Evolutionary conservation across 1,140 invertebrate genomes (phyloP).

Genomic region (Dryas iulia): DNA sequence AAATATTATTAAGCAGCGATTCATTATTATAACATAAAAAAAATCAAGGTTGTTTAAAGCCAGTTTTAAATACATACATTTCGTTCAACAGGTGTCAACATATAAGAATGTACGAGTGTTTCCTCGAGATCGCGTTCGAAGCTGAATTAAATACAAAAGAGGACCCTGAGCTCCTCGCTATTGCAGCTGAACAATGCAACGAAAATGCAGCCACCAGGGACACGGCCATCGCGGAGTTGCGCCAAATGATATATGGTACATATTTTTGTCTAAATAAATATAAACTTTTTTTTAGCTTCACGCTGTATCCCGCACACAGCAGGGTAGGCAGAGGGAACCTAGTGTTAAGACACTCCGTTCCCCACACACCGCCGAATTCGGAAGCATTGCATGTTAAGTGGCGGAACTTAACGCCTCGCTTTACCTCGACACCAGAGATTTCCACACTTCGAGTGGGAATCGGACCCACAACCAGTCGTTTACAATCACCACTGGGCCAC

Average conservation of each 20-base stretch:
- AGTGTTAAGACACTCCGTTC: neutral
- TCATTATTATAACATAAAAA: neutral
- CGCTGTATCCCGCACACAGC: neutral
- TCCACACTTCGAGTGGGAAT: no score
- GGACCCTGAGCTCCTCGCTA: constrained; percentile 52
- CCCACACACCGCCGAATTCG: neutral
- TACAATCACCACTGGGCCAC: no score
- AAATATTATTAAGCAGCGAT: neutral
- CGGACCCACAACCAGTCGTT: no score
- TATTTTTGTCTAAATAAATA: no score
- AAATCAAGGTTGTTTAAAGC: neutral
- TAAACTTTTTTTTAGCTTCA: neutral
- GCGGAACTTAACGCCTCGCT: neutral
- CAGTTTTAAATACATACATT: neutral
- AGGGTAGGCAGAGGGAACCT: neutral
- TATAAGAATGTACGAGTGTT: constrained; percentile 61
- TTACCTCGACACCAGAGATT: no score
- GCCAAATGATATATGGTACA: constrained; percentile 61
- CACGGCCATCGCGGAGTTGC: constrained; percentile 51
- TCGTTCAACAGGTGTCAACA: neutral
- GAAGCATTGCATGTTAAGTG: neutral
- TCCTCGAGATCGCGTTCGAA: constrained; percentile 65
- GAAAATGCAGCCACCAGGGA: constrained; percentile 55
- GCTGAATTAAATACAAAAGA: constrained; percentile 63
- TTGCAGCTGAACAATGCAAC: constrained; percentile 56